phyloP scores from a whole-genome alignment of 92 coral and sea anemone species.

The Epizoanthus fatuus region DNA sequence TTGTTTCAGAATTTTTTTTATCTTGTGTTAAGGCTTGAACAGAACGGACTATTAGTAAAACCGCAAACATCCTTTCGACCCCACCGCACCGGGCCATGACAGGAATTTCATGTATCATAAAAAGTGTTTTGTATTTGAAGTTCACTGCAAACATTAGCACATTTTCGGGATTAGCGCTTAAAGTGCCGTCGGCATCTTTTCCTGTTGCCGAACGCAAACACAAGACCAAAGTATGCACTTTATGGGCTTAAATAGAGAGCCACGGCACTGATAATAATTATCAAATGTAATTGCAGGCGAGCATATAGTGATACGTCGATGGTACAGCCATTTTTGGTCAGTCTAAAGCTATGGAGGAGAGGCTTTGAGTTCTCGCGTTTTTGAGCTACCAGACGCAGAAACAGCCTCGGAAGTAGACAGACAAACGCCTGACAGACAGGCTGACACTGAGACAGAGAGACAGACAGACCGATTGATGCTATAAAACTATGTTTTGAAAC shows the following conservation, averaged over 20 bases:
- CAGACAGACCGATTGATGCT: too few relatives aligned
- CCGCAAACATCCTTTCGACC: constrained; percentile 24
- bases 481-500: too few relatives aligned
- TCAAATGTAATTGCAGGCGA: background rate
- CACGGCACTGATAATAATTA: background rate
- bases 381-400: too few relatives aligned
- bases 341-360: too few relatives aligned
- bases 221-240: constrained; percentile 24
- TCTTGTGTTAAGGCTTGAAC: background rate
- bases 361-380: too few relatives aligned
- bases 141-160: constrained; percentile 32
- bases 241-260: constrained; percentile 31
- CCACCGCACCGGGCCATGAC: constrained; percentile 12
- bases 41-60: constrained; percentile 9
- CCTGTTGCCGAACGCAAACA: constrained; percentile 7
- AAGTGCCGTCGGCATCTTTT: constrained; percentile 36
- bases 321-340: background rate
- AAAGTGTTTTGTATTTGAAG: constrained; percentile 29
- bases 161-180: constrained; percentile 12
- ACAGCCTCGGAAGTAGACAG: too few relatives aligned
- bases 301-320: background rate
- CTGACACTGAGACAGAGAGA: too few relatives aligned
- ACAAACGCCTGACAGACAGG: too few relatives aligned
- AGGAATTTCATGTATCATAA: constrained; percentile 21
- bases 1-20: background rate